Evolutionary conservation across 2,888 invertebrate species (phyloP).

Genomic region (Saturnia japonica): DNA sequence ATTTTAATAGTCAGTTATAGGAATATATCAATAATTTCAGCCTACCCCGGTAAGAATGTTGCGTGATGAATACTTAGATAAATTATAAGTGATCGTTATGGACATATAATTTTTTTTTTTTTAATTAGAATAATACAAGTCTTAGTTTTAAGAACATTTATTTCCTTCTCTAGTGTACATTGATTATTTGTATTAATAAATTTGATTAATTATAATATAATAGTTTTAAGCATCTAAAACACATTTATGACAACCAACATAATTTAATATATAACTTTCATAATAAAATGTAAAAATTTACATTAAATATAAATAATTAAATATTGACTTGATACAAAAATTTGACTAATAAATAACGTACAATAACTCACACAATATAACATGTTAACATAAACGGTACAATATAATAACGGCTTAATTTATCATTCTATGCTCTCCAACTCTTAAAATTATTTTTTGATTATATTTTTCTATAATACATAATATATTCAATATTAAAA

Average conservation of each 20-base stretch:
- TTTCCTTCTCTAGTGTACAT: constrained; percentile 37
- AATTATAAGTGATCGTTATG: neutral
- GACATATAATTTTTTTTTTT: neutral
- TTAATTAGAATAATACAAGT: neutral
- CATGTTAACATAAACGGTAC: neutral
- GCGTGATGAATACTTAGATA: neutral
- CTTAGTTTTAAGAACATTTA: constrained; percentile 39
- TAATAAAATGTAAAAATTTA: constrained; percentile 4
- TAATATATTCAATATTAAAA: neutral
- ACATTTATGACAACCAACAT: neutral
- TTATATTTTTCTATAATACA: neutral
- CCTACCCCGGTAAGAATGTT: neutral
- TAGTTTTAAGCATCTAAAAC: constrained; percentile 2
- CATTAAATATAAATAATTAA: neutral
- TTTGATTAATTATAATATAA: neutral
- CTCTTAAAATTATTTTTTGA: neutral
- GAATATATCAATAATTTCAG: too few relatives aligned
- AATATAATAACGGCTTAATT: neutral
- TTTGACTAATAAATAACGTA: neutral
- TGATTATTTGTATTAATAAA: constrained; percentile 19
- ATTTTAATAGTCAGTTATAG: too few relatives aligned
- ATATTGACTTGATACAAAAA: neutral
- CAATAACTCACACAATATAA: neutral
- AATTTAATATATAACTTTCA: neutral
- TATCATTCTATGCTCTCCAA: constrained; percentile 9